Evolutionary conservation across 2,113 vertebrate genomes (phyloP).

Genomic region (Chelonoidis abingdonii): DNA sequence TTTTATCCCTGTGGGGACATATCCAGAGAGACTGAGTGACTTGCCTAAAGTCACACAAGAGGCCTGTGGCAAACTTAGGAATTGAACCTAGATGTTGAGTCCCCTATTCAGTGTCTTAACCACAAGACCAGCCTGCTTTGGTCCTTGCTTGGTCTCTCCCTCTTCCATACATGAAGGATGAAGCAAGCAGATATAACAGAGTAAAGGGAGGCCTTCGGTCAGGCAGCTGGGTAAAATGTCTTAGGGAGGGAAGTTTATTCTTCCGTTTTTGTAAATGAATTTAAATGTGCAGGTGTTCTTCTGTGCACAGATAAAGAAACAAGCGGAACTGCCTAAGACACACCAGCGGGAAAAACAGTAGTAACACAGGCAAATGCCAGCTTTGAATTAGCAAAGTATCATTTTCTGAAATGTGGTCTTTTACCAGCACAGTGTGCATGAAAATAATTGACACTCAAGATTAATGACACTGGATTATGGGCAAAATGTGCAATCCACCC

Average conservation of each 20-base stretch:
- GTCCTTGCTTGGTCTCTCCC: neutral
- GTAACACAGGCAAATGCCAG: neutral
- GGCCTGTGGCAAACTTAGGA: neutral
- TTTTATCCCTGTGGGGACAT: neutral
- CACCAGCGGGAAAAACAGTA: neutral
- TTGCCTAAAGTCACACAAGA: conserved; percentile 31
- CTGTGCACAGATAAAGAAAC: neutral
- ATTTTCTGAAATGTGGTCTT: neutral
- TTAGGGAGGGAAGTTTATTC: neutral
- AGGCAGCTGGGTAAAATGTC: neutral
- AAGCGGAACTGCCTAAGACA: fast-evolving
- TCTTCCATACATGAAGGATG: neutral
- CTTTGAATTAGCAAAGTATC: neutral
- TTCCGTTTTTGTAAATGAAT: neutral
- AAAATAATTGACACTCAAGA: neutral
- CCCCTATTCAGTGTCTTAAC: neutral
- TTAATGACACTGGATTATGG: neutral
- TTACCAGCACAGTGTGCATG: neutral
- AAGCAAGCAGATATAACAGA: neutral
- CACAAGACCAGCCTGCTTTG: neutral
- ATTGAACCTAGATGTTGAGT: conserved; percentile 16
- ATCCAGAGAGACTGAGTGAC: neutral
- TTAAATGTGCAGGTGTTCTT: neutral
- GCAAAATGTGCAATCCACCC: conserved; percentile 2
- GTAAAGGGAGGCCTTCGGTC: neutral